These are phyloP conservation scores for Armadillidium nasatum DNA, from an alignment of 1,140 invertebrate species.

Conservation along the genomic window DNA sequence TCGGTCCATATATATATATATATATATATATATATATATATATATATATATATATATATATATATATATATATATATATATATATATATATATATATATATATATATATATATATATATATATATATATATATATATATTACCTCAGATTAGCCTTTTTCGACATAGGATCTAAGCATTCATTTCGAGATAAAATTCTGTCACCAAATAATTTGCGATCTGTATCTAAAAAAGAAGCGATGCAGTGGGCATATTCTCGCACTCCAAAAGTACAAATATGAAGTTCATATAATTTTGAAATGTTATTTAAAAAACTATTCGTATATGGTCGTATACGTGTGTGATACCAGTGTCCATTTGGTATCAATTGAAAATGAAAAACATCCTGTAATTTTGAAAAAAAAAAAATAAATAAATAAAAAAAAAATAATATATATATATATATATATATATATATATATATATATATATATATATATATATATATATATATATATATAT, in stretches of 20 bases:
- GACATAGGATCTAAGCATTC: slow-evolving; percentile 94
- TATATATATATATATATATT: too few species aligned
- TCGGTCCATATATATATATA: too few species aligned
- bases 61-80: too few species aligned
- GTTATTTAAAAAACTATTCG: slow-evolving; percentile 74
- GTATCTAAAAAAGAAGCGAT: slow-evolving; percentile 86
- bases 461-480: not conserved
- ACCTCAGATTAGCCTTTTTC: slow-evolving; percentile 97
- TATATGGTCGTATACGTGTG: slow-evolving; percentile 84
- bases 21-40: slow-evolving; percentile 16
- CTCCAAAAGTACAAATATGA: slow-evolving; percentile 98
- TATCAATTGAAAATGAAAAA: slow-evolving; percentile 88
- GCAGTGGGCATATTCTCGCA: slow-evolving; percentile 93
- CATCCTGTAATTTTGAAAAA: too few species aligned
- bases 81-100: too few species aligned
- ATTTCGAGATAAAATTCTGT: slow-evolving; percentile 93
- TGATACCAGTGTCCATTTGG: slow-evolving; percentile 82
- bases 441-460: slow-evolving; percentile 25
- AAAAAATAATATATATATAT: slow-evolving; percentile 27
- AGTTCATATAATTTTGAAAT: slow-evolving; percentile 87
- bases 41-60: too few species aligned
- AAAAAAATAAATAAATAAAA: too few species aligned
- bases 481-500: not conserved
- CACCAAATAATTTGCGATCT: slow-evolving; percentile 82
- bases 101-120: slow-evolving; percentile 23